Base-by-base conservation (phyloP, 2,113 vertebrate species). In the Neogale vison region DNA sequence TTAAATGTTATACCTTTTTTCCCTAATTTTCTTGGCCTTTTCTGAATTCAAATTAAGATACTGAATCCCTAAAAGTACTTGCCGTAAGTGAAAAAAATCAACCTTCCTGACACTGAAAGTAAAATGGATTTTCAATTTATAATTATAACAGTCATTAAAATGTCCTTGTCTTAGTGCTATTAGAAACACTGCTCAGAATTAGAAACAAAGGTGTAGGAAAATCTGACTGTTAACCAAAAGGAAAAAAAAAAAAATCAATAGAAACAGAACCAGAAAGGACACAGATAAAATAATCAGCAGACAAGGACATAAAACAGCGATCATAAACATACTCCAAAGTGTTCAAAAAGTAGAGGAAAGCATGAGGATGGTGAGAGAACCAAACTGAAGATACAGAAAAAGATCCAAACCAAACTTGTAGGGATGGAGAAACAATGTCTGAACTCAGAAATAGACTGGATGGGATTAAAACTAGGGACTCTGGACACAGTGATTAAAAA, bases 41-140 rank as follows among this genome's bases (percentile, higher is more conserved):
- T 89, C 45, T 92, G 67, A 10, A 55, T 89, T 95, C 92, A 80
- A 72, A 91, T 94, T 72, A 97, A 93, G 90, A 36, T 39, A 47
- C 81, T 77, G 15, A 47, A 7, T 57, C 61, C 50, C 55, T 83
- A 84, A 63, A 92, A 81, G 36, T 93, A 93, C 34, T 82, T 79
- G 29, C 17, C 59, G 3, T 81, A 71, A 50, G 20, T 59, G 29
- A 72, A 93, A 89, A 88, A 88, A 67, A 5, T 74, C 55, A 59
- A 50, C 50, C 24, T 93, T 59, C 50, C 23, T 55, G 21, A 84
- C 12, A 36, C 23, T 23, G 45, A 77, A 95, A 63, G 71, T 52
- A 65, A 88, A 90, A 88, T 9, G 42, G 24, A 82, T 61, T 91
- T 90, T 91, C 18, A 88, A 89, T 72, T 89, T 89, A 24, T 59